Evolutionary conservation across 2,888 invertebrate genomes (phyloP).

Genomic region (Acrobasis consociella): DNA sequence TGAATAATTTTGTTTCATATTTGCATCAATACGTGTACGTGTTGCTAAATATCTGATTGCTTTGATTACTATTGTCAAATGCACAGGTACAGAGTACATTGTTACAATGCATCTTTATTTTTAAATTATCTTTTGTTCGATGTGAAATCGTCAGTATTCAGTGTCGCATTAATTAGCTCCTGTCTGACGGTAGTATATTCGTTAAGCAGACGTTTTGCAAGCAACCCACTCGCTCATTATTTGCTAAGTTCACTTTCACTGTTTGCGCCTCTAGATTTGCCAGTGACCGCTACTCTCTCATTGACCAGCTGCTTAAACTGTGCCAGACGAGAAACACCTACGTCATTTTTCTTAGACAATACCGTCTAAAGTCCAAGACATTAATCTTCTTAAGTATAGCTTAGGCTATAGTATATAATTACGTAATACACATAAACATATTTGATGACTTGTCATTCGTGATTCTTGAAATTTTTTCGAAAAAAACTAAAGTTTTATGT

Average conservation of each 20-base stretch:
- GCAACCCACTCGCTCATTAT: slow-evolving; percentile 57
- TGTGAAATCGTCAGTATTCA: slow-evolving; percentile 40
- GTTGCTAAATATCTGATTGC: slow-evolving; percentile 2
- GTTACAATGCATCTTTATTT: slow-evolving; percentile 1
- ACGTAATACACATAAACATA: too few relatives aligned
- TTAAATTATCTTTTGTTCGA: slow-evolving; percentile 18
- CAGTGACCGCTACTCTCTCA: slow-evolving; percentile 41
- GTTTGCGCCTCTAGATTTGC: slow-evolving; percentile 38
- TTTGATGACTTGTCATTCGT: too few relatives aligned
- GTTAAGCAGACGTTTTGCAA: slow-evolving; percentile 34
- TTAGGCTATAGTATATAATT: not conserved
- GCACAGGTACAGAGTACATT: not conserved
- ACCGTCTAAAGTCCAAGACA: slow-evolving; percentile 1
- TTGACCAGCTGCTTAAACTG: slow-evolving; percentile 34
- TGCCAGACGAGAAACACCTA: slow-evolving; percentile 26
- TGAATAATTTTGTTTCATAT: slow-evolving; percentile 33
- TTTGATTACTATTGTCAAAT: not conserved
- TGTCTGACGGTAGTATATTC: slow-evolving; percentile 52
- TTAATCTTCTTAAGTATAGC: slow-evolving; percentile 1
- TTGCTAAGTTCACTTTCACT: slow-evolving; percentile 62
- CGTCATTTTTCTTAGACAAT: slow-evolving; percentile 9
- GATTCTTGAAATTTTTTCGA: too few relatives aligned
- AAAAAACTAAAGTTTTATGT: too few relatives aligned
- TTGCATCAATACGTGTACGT: slow-evolving; percentile 16
- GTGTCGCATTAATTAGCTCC: slow-evolving; percentile 40